Percentiles rank a stretch among this genome's conserved stretches.
Conservation (phyloP, 2,888 invertebrate species). For the Agrochola litura region DNA sequence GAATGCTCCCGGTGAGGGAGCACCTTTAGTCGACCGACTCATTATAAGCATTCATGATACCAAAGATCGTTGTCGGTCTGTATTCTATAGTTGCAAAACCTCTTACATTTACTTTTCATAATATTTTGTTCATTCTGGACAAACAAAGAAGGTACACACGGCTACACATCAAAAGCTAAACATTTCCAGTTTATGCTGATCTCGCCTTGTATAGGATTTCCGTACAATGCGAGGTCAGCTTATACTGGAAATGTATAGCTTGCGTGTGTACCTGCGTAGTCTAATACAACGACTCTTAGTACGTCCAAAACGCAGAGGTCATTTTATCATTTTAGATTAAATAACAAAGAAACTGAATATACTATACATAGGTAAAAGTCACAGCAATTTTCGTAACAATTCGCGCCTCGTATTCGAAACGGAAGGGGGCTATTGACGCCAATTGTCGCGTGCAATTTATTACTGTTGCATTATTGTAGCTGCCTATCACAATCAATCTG, state of each 20-base stretch:
- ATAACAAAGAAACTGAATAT: slow-evolving; percentile 2
- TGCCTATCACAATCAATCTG: slow-evolving; percentile 51
- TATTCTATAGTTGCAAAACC: neutral
- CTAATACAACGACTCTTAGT: neutral
- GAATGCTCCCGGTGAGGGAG: no score
- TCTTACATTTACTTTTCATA: neutral
- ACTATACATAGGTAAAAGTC: slow-evolving; percentile 7
- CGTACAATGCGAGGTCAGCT: no score
- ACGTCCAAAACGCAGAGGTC: neutral
- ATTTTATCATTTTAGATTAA: neutral
- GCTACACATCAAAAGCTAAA: neutral
- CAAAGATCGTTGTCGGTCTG: no score
- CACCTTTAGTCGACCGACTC: no score
- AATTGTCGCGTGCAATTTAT: slow-evolving; percentile 62
- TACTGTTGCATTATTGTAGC: slow-evolving; percentile 47
- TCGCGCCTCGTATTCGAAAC: slow-evolving; percentile 49
- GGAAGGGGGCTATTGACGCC: slow-evolving; percentile 50
- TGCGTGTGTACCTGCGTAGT: no score
- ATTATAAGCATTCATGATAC: neutral
- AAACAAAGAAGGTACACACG: neutral
- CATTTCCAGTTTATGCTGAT: no score
- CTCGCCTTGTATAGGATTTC: no score
- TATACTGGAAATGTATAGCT: no score
- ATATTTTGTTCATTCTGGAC: neutral
- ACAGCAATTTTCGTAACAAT: slow-evolving; percentile 50